Conservation (phyloP, 1,140 invertebrate genomes). For the Rhyacophila brunnea region DNA sequence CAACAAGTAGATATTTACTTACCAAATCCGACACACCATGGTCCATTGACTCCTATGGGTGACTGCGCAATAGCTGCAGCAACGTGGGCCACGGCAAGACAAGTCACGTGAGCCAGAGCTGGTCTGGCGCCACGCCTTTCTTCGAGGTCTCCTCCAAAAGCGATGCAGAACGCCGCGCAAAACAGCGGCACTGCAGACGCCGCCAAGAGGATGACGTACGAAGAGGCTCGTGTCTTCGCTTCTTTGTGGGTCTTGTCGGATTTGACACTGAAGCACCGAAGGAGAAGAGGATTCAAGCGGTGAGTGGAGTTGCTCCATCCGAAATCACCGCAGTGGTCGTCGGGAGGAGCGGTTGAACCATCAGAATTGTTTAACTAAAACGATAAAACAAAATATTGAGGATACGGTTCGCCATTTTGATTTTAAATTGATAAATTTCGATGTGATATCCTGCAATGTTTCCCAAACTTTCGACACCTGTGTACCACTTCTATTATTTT, state of each 20-base stretch:
- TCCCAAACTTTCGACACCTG: too few species aligned
- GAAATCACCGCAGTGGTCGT: slow-evolving; percentile 14
- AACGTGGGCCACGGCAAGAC: slow-evolving; percentile 14
- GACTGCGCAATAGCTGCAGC: neutral
- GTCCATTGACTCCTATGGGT: neutral
- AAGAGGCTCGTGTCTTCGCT: neutral
- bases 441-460: too few species aligned
- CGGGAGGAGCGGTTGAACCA: neutral
- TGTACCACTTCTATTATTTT: too few species aligned
- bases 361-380: slow-evolving; percentile 3
- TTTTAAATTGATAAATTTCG: too few species aligned
- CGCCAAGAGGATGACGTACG: slow-evolving; percentile 3
- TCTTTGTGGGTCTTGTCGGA: neutral
- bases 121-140: slow-evolving; percentile 6
- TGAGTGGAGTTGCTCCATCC: neutral
- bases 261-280: slow-evolving; percentile 9
- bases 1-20: too few species aligned
- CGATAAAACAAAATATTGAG: too few species aligned
- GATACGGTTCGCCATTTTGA: too few species aligned
- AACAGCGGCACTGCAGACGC: slow-evolving; percentile 5
- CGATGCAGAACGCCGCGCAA: slow-evolving; percentile 10
- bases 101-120: slow-evolving; percentile 13
- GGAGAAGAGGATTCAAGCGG: slow-evolving; percentile 7
- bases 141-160: slow-evolving; percentile 4
- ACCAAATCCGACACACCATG: slow-evolving; percentile 11